phyloP scores from a whole-genome alignment of 2,888 invertebrate species.

The Pterostichus madidus region DNA sequence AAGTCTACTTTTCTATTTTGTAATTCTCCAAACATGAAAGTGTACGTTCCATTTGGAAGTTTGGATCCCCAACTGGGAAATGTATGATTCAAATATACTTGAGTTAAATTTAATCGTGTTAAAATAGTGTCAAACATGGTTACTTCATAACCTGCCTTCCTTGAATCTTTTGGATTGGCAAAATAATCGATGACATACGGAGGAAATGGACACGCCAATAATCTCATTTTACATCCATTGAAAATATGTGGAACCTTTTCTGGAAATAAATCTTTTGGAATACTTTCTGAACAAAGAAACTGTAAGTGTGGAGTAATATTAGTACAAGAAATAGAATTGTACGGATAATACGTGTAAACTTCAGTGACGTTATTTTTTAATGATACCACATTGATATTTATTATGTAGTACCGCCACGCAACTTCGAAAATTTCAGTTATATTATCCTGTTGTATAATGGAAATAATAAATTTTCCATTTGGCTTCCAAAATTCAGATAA shows the following conservation, averaged over 20 bases:
- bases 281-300: slow-evolving; percentile 20
- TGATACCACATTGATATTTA: slow-evolving; percentile 28
- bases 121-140: slow-evolving; percentile 67
- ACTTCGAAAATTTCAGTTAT: slow-evolving; percentile 43
- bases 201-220: slow-evolving; percentile 63
- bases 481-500: slow-evolving; percentile 55
- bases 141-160: slow-evolving; percentile 69
- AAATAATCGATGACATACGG: slow-evolving; percentile 69
- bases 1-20: slow-evolving; percentile 76
- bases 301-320: background rate
- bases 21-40: slow-evolving; percentile 77
- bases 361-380: background rate
- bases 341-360: slow-evolving; percentile 48
- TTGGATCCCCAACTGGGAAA: slow-evolving; percentile 76
- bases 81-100: slow-evolving; percentile 66
- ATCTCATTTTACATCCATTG: slow-evolving; percentile 68
- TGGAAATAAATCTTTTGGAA: slow-evolving; percentile 22
- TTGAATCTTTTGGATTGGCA: slow-evolving; percentile 22
- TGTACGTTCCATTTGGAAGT: slow-evolving; percentile 76
- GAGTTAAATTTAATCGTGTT: slow-evolving; percentile 68
- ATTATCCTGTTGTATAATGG: background rate
- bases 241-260: slow-evolving; percentile 63
- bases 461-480: slow-evolving; percentile 42
- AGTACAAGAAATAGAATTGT: background rate
- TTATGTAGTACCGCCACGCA: slow-evolving; percentile 41